These are phyloP conservation scores for Listronotus oregonensis DNA, from an alignment of 1,140 invertebrate genomes.

Conservation along the genomic window DNA sequence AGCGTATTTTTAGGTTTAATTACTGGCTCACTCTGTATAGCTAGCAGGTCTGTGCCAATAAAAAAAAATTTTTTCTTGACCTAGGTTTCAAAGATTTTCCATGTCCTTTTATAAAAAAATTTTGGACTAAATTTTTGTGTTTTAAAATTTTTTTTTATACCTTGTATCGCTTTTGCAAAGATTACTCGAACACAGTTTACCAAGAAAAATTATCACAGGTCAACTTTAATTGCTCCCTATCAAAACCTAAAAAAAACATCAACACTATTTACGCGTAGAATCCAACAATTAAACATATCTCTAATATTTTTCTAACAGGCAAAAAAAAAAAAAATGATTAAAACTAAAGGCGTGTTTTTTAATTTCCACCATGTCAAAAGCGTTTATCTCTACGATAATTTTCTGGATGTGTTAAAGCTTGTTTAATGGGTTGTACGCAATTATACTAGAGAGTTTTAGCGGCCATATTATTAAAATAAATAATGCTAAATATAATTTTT, in stretches of 20 bases:
- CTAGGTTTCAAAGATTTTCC: no score
- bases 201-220: no score
- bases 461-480: neutral
- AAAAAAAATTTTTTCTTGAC: no score
- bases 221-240: neutral
- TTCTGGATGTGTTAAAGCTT: slow-evolving; percentile 27
- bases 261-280: slow-evolving; percentile 4
- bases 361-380: slow-evolving; percentile 17
- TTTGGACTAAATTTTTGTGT: no score
- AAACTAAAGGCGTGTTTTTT: slow-evolving; percentile 16
- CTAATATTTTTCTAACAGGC: neutral
- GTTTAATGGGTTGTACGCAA: slow-evolving; percentile 18
- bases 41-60: no score
- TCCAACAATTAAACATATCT: slow-evolving; percentile 13
- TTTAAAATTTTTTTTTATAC: no score
- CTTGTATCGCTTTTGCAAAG: no score
- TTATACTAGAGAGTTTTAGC: slow-evolving; percentile 8
- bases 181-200: no score
- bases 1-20: no score
- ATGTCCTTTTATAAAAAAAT: no score
- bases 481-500: neutral
- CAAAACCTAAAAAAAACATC: neutral
- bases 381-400: slow-evolving; percentile 28
- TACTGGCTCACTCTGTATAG: no score
- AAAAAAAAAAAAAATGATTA: neutral